phyloP scores from a whole-genome alignment of 1,140 invertebrate genomes.

The Drosophila pandora region DNA sequence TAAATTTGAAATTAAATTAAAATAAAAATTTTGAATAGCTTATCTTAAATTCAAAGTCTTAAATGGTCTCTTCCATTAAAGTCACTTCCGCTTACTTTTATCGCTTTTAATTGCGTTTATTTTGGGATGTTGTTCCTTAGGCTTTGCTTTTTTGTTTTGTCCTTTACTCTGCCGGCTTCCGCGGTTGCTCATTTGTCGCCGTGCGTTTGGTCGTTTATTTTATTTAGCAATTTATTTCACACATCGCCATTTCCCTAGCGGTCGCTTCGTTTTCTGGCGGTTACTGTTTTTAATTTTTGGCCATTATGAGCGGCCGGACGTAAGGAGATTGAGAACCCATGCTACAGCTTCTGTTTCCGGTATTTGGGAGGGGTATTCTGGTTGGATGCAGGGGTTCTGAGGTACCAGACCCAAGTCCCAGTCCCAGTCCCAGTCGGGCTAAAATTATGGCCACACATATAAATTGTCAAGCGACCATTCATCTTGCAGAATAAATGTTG shows the following conservation, averaged over 20 bases:
- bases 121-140: constrained; percentile 33
- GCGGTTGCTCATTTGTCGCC: constrained; percentile 68
- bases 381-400: not conserved
- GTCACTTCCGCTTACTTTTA: constrained; percentile 73
- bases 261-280: constrained; percentile 59
- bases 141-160: constrained; percentile 33
- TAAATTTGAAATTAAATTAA: not conserved
- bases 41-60: constrained; percentile 36
- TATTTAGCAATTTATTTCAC: constrained; percentile 82
- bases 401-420: constrained; percentile 7
- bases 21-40: constrained; percentile 5
- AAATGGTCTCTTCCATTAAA: constrained; percentile 67
- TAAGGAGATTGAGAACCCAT: constrained; percentile 41
- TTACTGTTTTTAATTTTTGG: constrained; percentile 81
- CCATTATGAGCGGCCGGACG: constrained; percentile 70
- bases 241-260: constrained; percentile 64
- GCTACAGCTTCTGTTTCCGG: constrained; percentile 3
- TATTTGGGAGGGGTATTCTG: not conserved
- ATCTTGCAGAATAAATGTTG: constrained; percentile 82
- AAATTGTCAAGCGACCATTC: constrained; percentile 81
- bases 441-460: constrained; percentile 80
- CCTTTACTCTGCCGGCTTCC: constrained; percentile 7
- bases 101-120: constrained; percentile 79
- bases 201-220: constrained; percentile 76
- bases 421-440: constrained; percentile 40